Evolutionary conservation across 2,888 invertebrate genomes (phyloP).

Genomic region (Hipparchia semele): DNA sequence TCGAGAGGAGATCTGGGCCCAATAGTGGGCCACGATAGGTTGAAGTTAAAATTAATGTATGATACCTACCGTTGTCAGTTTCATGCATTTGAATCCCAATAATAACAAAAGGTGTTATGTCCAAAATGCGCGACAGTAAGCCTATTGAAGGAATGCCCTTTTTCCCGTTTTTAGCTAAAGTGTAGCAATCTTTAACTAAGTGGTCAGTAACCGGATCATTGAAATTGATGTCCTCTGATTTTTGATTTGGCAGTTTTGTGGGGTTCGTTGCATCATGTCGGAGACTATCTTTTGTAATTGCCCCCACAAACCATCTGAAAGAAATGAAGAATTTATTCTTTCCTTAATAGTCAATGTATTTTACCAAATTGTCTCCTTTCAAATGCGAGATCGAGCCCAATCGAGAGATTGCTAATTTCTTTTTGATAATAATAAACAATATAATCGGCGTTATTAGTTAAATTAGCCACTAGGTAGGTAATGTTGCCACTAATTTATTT

Average conservation of each 20-base stretch:
- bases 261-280: conserved; percentile 65
- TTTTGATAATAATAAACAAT: too few species aligned
- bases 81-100: conserved; percentile 61
- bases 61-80: conserved; percentile 55
- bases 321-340: neutral
- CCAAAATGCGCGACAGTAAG: conserved; percentile 87
- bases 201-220: conserved; percentile 63
- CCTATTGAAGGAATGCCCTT: conserved; percentile 81
- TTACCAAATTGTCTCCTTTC: too few species aligned
- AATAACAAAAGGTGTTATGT: conserved; percentile 88
- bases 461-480: too few species aligned
- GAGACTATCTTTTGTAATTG: conserved; percentile 71
- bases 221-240: conserved; percentile 80
- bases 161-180: conserved; percentile 62
- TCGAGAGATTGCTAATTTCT: too few species aligned
- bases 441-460: too few species aligned
- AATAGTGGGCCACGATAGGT: too few species aligned
- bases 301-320: conserved; percentile 46
- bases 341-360: too few species aligned
- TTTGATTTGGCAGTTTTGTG: conserved; percentile 42
- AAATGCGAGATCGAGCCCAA: too few species aligned
- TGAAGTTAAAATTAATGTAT: too few species aligned
- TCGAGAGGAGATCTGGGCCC: too few species aligned
- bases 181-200: conserved; percentile 86
- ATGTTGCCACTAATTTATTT: too few species aligned